Conservation (phyloP, 2,113 vertebrate species). For the Microtus richardsoni region DNA sequence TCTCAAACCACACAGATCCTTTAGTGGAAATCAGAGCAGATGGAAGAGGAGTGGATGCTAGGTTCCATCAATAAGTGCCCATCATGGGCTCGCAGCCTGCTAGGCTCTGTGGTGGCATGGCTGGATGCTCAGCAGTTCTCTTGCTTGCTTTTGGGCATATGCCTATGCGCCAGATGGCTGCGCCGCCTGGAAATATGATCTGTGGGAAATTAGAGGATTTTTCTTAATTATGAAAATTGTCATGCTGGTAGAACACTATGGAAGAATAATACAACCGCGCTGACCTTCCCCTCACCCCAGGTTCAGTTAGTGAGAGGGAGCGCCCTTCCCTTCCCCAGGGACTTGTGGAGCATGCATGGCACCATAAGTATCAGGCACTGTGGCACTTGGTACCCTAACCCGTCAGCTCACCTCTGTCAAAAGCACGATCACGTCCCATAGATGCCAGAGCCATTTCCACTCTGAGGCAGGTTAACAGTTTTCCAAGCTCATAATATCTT, state of each 20-base stretch:
- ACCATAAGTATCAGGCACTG: accelerated
- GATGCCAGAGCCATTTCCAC: neutral
- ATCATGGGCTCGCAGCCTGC: accelerated
- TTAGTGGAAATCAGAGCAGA: neutral
- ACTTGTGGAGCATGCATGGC: too few relatives aligned
- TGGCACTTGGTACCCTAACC: too few relatives aligned
- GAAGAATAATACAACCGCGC: neutral
- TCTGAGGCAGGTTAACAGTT: neutral
- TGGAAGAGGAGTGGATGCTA: neutral
- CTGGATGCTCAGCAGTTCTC: neutral
- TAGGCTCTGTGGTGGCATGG: accelerated
- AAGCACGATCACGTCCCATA: neutral
- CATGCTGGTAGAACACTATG: neutral
- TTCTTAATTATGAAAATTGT: neutral
- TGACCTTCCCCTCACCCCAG: neutral
- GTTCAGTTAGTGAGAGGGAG: neutral
- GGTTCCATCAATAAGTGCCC: neutral
- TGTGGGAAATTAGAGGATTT: neutral
- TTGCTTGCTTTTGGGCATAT: neutral
- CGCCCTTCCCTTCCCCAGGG: neutral
- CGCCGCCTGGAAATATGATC: neutral
- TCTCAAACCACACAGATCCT: neutral
- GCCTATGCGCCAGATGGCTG: slow-evolving; percentile 18
- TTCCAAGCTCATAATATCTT: neutral
- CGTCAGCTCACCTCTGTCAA: too few relatives aligned